Conservation (phyloP, 30 jellyfish, hydroid and myxozoan genomes). For the Chrysaora quinquecirrha region DNA sequence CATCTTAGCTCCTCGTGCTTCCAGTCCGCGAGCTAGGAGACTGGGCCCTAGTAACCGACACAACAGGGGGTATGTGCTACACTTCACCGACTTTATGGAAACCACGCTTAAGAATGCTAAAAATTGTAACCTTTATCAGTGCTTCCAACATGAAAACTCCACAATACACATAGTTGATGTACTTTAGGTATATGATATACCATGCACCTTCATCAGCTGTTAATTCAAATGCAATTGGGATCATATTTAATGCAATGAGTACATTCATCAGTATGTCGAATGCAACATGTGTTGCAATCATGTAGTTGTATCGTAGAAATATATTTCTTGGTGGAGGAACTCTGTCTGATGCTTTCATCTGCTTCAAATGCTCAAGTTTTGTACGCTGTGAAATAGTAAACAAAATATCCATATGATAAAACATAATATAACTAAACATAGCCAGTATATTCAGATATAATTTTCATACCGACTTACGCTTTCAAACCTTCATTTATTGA, state of each 20-base stretch:
- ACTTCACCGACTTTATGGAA: no score
- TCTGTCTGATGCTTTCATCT: conserved; percentile 84
- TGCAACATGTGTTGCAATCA: conserved; percentile 92
- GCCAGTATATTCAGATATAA: no score
- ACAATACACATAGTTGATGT: conserved; percentile 84
- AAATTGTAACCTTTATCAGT: conserved; percentile 78
- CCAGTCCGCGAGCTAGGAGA: no score
- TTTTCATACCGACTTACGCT: no score
- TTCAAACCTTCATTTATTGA: no score
- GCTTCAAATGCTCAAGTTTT: conserved; percentile 68
- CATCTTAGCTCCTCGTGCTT: no score
- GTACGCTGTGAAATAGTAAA: conserved; percentile 42
- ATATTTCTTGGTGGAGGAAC: conserved; percentile 95
- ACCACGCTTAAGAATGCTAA: no score
- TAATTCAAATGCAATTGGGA: conserved; percentile 80
- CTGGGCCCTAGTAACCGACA: no score
- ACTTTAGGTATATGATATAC: conserved; percentile 53
- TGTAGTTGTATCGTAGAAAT: conserved; percentile 88
- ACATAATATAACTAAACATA: no score
- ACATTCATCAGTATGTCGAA: conserved; percentile 82
- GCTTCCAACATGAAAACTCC: conserved; percentile 79
- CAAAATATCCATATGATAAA: no score
- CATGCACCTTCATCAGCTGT: conserved; percentile 56
- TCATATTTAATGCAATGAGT: conserved; percentile 78
- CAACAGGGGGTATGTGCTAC: no score